Evolutionary conservation across 2,113 vertebrate species (phyloP), one percentile per base, ranked within the genome.

Genomic region (Erythrolamprus reginae): DNA sequence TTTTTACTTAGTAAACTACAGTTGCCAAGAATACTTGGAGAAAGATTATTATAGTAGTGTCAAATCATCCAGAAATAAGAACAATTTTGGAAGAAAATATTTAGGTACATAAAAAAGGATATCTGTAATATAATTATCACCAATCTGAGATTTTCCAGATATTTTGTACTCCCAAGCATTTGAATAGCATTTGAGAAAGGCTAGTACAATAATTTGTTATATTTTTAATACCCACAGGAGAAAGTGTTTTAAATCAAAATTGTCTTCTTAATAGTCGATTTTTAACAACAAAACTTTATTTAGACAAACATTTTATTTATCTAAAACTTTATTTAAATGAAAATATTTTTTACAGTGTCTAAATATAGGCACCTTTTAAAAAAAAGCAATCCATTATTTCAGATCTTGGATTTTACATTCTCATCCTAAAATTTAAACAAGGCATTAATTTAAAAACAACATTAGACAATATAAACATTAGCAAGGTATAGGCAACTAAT

Each of bases 241-340:
- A 33, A 88, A 15, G 0, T 77, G 61, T 52, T 89, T 38, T 50
- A 53, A 89, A 90, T 3, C 28, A 83, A 91, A 50, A 24, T 12
- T 53, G 3, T 23, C 51, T 50, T 83, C 65, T 86, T 56, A 53
- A 42, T 23, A 56, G 21, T 77, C 52, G 9, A 13, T 24, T 82
- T 92, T 92, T 91, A 55, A 10, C 17, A 83, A 58, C 92, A 93
- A 93, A 89, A 90, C 45, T 95, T 96, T 96, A 96, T 96, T 96
- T 91, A 88, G 93, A 92, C 93, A 84, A 65, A 85, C 50, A 93
- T 92, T 85, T 77, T n/a, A 65, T 65, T 65, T 33, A 65, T 65
- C n/a, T 93, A 93, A 93, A 84, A 91, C n/a, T 95, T 96, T 96
- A 96, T 96, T 96, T 91, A 91, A 92, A 88, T 77, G 94, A 91